Evolutionary conservation across 2,888 invertebrate genomes (phyloP), one percentile per base, ranked within the genome.

Genomic region (Bruchidius siliquastri): DNA sequence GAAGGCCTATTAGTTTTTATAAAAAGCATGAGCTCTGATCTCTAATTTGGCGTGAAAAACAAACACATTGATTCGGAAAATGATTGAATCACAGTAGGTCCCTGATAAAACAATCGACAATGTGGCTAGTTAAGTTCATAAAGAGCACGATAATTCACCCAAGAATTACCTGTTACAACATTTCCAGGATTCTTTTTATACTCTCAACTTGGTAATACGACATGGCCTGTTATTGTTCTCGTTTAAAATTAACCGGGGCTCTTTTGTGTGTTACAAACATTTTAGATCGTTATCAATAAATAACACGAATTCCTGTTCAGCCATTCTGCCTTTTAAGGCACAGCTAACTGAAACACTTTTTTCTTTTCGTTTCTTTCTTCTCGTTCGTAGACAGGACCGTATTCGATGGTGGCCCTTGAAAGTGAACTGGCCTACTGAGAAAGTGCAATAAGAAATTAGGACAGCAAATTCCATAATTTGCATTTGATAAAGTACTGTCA

Each of bases 251-350:
- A 83, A 83, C 79, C 79, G 49, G 49, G 13, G 49, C 49, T 49
- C 49, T 49, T 49, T 49, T 49, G 49, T 49, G 49, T 49, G 49
- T 49, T 49, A 80, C 80, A 80, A 81, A 79, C 81, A 79, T 81
- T 82, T 81, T 77, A 82, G 83, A 84, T 84, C 80, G 80, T 81
- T 83, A 84, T 83, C 83, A 49, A 49, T 82, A 83, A 83, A 83
- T 83, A 83, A 82, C 81, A 81, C 74, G 82, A 79, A 83, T 83
- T 82, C 83, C 82, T 77, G 75, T 49, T 49, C 49, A 49, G 18
- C 49, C 49, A 79, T 80, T 81, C 79, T 80, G 76, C 83, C 84
- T 80, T 84, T 83, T 83, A 83, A 81, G 82, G 84, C 79, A 82
- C 79, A 49, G 49, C 49, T 79, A 77, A 76, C 78, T 79, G 80